Evolutionary conservation across 1,140 invertebrate genomes (phyloP), one percentile per base, ranked within the genome.

Genomic region (Ganaspis sp.): DNA sequence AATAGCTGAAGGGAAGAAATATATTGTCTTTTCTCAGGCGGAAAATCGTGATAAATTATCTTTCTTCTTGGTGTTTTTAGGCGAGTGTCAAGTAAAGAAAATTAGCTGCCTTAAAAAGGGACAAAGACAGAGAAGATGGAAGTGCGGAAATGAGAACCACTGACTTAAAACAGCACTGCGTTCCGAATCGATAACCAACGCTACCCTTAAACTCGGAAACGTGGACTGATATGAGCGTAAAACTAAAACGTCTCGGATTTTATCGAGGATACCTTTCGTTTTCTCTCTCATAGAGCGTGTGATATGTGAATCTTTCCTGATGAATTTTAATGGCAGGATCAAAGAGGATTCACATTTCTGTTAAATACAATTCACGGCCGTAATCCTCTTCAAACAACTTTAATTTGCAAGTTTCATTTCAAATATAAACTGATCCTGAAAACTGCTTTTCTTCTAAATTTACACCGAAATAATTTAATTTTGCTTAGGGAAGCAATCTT

Each of bases 101-200:
- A 64, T 64, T 64, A 64, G 58, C 58, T 29, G 9, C 58, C 23
- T n/a, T 64, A 34, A 12, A n/a, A 64, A 58, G 21, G 26, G 26
- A 64, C 12, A 64, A 23, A 26, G 19, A 54, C 0, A n/a, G 23
- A n/a, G 1, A 12, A 64, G 58, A 75, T 73, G 80, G 80, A 72
- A 79, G 77, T 72, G 23, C 69, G 70, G 74, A 72, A 83, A 85
- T 88, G 87, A 88, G 87, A 87, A 79, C 82, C 87, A 77, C 87
- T 86, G 86, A 80, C 81, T 87, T 86, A 86, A 84, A 87, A 87
- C 85, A 87, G 87, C 87, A 88, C 86, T 88, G 85, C 83, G 81
- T 78, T 73, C 42, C 86, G 87, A 86, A 88, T 88, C 87, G 86
- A 88, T 88, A 88, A 85, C 78, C 85, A 74, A 77, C 76, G 74